These are phyloP conservation scores for Eumerus sabulonum DNA, from an alignment of 2,888 invertebrate species.

Conservation along the genomic window DNA sequence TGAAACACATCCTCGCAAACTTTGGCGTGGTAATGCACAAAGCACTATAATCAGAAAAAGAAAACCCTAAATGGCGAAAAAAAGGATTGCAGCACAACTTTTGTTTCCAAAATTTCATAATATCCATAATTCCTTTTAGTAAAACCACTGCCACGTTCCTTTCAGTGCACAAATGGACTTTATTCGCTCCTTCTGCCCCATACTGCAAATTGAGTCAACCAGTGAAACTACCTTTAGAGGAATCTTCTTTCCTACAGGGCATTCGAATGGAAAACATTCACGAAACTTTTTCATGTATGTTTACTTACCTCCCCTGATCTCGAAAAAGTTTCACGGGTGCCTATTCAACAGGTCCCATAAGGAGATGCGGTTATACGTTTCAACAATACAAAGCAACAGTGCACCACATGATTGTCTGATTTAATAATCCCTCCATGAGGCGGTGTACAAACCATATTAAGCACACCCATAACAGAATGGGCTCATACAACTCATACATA, in stretches of 20 bases:
- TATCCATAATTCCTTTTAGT: constrained; percentile 52
- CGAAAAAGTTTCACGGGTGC: no score
- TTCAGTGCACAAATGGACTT: constrained; percentile 45
- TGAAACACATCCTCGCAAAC: constrained; percentile 40
- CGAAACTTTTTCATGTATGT: constrained; percentile 53
- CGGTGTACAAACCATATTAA: neutral
- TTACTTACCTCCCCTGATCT: neutral
- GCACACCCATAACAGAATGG: no score
- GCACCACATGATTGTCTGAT: constrained; percentile 56
- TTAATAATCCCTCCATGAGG: constrained; percentile 57
- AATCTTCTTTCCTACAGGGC: constrained; percentile 23
- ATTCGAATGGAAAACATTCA: constrained; percentile 58
- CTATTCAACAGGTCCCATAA: neutral
- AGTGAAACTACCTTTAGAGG: constrained; percentile 35
- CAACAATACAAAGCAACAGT: constrained; percentile 31
- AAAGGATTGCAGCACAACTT: constrained; percentile 36
- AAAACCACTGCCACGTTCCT: constrained; percentile 27
- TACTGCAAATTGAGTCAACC: constrained; percentile 7
- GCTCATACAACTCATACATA: no score
- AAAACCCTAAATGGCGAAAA: no score
- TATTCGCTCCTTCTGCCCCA: no score
- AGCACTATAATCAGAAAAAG: constrained; percentile 12
- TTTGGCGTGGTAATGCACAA: constrained; percentile 13
- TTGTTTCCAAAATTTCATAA: constrained; percentile 37
- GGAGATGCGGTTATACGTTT: constrained; percentile 7